These are phyloP conservation scores for Pemphigus obesinymphae DNA, from an alignment of 1,140 invertebrate genomes.

Conservation along the genomic window DNA sequence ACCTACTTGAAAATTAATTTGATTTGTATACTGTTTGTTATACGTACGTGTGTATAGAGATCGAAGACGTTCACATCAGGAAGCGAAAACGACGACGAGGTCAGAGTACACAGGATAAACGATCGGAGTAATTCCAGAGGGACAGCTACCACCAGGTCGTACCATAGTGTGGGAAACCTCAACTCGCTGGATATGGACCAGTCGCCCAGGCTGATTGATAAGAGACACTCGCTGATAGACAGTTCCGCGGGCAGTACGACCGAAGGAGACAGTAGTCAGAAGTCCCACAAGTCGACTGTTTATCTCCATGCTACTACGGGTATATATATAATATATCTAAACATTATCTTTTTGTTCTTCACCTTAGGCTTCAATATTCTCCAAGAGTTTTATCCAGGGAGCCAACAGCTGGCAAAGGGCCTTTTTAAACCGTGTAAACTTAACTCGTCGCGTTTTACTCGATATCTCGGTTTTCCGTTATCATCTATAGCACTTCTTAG, in stretches of 20 bases:
- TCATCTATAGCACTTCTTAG: no score
- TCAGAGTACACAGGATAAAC: constrained; percentile 15
- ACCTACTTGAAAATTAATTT: no score
- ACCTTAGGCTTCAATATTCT: no score
- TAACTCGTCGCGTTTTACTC: no score
- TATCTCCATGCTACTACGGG: constrained; percentile 74
- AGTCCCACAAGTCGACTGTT: constrained; percentile 71
- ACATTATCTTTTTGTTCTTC: no score
- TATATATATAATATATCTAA: no score
- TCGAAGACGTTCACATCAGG: constrained; percentile 32
- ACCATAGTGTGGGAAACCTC: constrained; percentile 25
- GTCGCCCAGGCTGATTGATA: constrained; percentile 48
- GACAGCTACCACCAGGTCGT: background rate
- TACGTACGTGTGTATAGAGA: background rate
- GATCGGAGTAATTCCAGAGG: background rate
- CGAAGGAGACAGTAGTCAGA: constrained; percentile 72
- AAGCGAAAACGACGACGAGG: constrained; percentile 41
- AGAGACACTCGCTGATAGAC: constrained; percentile 37
- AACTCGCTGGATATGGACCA: constrained; percentile 40
- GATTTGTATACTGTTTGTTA: no score
- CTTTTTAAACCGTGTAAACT: no score
- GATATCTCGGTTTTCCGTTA: no score
- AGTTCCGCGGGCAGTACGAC: constrained; percentile 56
- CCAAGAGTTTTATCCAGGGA: no score
- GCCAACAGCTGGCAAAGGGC: no score